Evolutionary conservation across 2,113 vertebrate species (phyloP).

Genomic region (Oncorhynchus masou): DNA sequence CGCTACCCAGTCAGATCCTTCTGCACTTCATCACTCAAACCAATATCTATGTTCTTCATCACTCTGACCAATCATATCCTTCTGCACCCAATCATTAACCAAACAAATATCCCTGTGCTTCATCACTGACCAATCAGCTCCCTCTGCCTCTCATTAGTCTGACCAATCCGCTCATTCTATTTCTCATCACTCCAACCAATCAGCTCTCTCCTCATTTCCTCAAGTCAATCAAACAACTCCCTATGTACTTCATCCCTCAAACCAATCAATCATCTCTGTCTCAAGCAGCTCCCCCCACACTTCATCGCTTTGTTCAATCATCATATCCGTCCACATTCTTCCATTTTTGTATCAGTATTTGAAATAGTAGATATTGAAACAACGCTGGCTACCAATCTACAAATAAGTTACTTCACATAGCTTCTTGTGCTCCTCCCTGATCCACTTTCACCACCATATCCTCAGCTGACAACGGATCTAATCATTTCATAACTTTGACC

Average conservation of each 20-base stretch:
- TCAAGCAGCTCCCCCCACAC: neutral
- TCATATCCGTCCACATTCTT: neutral
- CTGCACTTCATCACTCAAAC: conserved; percentile 38
- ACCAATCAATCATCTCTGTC: neutral
- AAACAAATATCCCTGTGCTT: neutral
- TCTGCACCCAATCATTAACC: neutral
- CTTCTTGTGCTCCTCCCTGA: neutral
- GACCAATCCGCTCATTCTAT: neutral
- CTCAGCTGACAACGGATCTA: neutral
- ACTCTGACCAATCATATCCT: neutral
- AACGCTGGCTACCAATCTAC: neutral
- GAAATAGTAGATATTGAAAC: neutral
- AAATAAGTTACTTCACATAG: neutral
- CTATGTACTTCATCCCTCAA: neutral
- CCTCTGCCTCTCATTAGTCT: neutral
- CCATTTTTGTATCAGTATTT: neutral
- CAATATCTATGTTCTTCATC: neutral
- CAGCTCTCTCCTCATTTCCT: neutral
- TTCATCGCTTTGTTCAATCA: neutral
- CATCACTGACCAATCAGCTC: conserved; percentile 22
- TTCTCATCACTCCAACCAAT: conserved; percentile 38
- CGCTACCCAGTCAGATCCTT: too few species aligned
- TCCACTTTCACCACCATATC: neutral
- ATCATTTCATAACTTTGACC: neutral
- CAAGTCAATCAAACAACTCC: neutral